Base-by-base conservation (phyloP, 2,113 vertebrate genomes). In the Lipophrys pholis region DNA sequence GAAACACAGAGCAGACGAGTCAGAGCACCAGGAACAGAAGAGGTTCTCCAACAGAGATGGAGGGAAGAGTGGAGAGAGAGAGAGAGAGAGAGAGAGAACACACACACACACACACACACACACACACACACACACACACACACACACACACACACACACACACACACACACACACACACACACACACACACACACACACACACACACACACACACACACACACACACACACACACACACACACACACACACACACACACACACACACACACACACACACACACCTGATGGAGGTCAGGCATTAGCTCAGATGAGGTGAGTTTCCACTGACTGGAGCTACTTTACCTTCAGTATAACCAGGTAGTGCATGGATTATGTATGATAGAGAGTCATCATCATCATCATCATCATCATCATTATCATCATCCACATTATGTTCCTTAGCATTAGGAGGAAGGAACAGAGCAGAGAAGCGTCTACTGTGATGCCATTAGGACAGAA, bases 271-370 rank as follows among this genome's bases (percentile, higher is more conserved):
- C 12, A 48, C 2, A 59, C 57, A 64, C 8, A 50, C 64, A 21
- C 63, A 7, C 70, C 42, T 58, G 39, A 71, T 68, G 73, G 68
- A 52, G 66, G 54, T 50, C 17, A 76, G 51, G 59, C 36, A 41
- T 69, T 75, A 58, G 39, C 54, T 78, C 41, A 73, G 70, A 61
- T n/a, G 68, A 57, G 70, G 11, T 60, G 64, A 69, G 42, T 38
- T 59, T 76, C 65, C 56, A 53, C 68, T 53, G 59, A 73, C 57
- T 53, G 60, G 35, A 7, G 41, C 85, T 80, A 86, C 64, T 14
- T 85, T 90, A 90, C 90, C 87, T 85, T 78, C n/a, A 82, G 68
- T 39, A 63, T 78, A 81, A 84, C 64, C 76, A 78, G 69, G 82
- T 16, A 76, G 76, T 75, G 50, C 58, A 77, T 73, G 85, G 79